Base-by-base conservation (phyloP, 2,113 vertebrate species). In the Leptodactylus fuscus region DNA sequence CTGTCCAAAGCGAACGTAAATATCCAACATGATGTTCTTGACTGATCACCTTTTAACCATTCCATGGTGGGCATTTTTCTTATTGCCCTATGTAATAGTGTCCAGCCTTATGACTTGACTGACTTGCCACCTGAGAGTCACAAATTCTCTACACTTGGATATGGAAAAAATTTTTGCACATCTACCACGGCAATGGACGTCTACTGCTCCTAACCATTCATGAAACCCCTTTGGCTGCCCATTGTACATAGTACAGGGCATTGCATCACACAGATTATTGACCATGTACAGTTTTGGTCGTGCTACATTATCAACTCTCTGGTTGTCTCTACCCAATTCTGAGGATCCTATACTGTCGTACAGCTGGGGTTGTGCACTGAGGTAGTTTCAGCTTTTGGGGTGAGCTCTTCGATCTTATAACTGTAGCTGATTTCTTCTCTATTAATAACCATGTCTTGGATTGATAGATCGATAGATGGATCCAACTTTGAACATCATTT, bases 281-380 rank as follows among this genome's bases (percentile, higher is more conserved):
- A 48, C 46, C 9, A n/a, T 9, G 11, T 22, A n/a, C n/a, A n/a
- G n/a, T n/a, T n/a, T 58, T 58, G n/a, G 55, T 58, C 1, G 55
- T 58, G 22, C 10, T 58, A 1, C 22, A 24, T 11, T 24, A 11
- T 58, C n/a, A 24, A 20, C 1, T 20, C 20, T 13, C 10, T 41
- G 41, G 18, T 55, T 10, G 6, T 8, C 60, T 29, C 10, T 41
- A 36, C 41, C 36, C 69, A 71, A 1, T 73, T n/a, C 0, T 41
- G 0, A 13, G 6, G n/a, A 22, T 27, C 2, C 0, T 71, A 1
- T 41, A 73, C n/a, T n/a, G n/a, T n/a, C n/a, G n/a, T n/a, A n/a
- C n/a, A n/a, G n/a, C n/a, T 9, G 70, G 70, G 73, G 46, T 51
- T 76, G 73, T 76, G 44, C 16, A 32, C n/a, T n/a, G n/a, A n/a